Base-by-base conservation (phyloP, 2,113 vertebrate genomes). In the Scolopax mira region DNA sequence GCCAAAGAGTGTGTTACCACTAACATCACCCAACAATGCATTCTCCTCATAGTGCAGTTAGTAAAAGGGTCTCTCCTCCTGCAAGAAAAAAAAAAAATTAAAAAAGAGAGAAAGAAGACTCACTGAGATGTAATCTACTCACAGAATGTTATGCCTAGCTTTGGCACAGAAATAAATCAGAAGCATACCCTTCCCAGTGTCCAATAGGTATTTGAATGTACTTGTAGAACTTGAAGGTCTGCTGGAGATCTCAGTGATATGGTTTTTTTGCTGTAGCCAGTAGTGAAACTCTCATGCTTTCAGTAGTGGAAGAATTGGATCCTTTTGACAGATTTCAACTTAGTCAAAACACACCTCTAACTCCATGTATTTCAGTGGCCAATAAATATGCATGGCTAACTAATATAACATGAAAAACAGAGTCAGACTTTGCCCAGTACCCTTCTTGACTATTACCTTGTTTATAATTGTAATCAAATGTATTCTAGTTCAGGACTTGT, bases 21-120 rank as follows among this genome's bases (percentile, higher is more conserved):
- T 65, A 48, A 71, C 18, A 11, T n/a, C n/a, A 58, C 5, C 11
- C 33, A 58, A 11, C 31, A 18, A 27, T 7, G 8, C 1, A 0
- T 4, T 67, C 4, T 55, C n/a, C n/a, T 88, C 0, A 0, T 24
- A 35, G 33, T 27, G 17, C 1, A 0, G 51, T 73, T 67, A 69
- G 58, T 64, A 48, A 66, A 61, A 48, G 1, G 25, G 14, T 70
- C 19, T 82, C 10, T n/a, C 18, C 39, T 61, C 19, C 28, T 18
- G n/a, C 39, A 72, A 49, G 66, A 8, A 8, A 19, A 37, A 39
- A 17, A 14, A 46, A 52, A 48, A 5, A 22, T 48, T 21, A 58
- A 24, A 22, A 17, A 21, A 75, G 6, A 12, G 22, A 33, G 28
- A 22, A 6, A 54, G 14, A 83, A 79, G 19, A 64, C 22, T n/a